Conservation (phyloP, 30 jellyfish, hydroid and myxozoan species). For the Rhopilema esculentum region DNA sequence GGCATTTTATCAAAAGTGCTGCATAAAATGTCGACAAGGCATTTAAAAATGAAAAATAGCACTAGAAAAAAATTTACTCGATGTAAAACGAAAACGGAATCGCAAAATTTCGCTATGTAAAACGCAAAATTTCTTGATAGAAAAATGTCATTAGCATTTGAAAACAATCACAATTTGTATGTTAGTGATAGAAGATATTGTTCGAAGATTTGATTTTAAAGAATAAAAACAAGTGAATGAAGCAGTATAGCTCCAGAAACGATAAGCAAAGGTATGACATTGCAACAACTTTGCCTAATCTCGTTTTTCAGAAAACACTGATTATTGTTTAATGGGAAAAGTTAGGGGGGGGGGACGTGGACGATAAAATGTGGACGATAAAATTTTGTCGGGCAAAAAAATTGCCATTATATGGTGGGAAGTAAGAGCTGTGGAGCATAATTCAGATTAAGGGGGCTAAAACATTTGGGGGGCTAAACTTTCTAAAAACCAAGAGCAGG, state of each 20-base stretch:
- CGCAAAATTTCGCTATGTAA: not conserved
- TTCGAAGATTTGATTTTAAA: not conserved
- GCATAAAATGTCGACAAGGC: not conserved
- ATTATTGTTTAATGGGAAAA: too few species aligned
- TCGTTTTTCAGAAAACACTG: not conserved
- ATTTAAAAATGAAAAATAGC: not conserved
- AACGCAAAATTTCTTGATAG: not conserved
- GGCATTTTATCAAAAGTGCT: not conserved
- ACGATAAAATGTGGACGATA: too few species aligned
- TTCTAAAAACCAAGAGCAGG: too few species aligned
- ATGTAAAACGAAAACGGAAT: not conserved
- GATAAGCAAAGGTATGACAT: not conserved
- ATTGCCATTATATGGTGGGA: too few species aligned
- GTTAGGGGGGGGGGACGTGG: too few species aligned
- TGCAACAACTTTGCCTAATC: not conserved
- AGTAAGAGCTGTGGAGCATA: too few species aligned
- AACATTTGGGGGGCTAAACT: too few species aligned
- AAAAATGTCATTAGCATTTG: not conserved
- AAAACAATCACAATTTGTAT: not conserved
- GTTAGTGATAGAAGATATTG: not conserved
- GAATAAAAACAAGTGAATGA: not conserved
- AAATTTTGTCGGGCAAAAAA: too few species aligned
- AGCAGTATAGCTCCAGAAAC: not conserved
- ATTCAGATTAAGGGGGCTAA: too few species aligned
- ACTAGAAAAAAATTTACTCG: not conserved